phyloP scores from a whole-genome alignment of 1,140 invertebrate genomes.

The Anastrepha obliqua region DNA sequence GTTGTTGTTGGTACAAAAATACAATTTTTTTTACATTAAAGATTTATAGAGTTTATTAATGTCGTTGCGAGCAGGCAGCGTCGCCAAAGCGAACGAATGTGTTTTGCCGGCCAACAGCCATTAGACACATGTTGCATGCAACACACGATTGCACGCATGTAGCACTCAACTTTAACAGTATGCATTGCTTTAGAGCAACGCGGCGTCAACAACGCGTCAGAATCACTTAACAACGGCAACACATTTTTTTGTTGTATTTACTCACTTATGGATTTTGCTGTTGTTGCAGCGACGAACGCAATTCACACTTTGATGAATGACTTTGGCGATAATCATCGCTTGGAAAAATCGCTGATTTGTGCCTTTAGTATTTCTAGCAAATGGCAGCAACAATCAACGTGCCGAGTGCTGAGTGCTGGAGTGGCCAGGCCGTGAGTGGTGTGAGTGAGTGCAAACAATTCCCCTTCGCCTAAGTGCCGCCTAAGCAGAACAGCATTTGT shows the following conservation, averaged over 20 bases:
- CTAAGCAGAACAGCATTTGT: too few relatives aligned
- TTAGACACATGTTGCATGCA: background rate
- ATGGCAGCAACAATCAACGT: background rate
- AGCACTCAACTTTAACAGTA: background rate
- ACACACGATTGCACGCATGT: background rate
- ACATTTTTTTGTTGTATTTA: background rate
- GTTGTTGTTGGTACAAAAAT: background rate
- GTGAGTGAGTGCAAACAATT: too few relatives aligned
- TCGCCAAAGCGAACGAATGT: background rate
- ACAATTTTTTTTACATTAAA: background rate
- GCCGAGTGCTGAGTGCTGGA: background rate
- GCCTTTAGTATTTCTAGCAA: constrained; percentile 17
- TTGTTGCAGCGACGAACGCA: background rate
- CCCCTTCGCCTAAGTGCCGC: too few relatives aligned
- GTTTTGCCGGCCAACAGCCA: background rate
- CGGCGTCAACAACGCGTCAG: background rate
- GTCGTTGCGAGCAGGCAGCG: background rate
- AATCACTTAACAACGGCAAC: constrained; percentile 9
- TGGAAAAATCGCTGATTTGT: constrained; percentile 5
- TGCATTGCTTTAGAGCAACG: background rate
- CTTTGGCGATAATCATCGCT: constrained; percentile 36
- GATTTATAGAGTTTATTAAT: constrained; percentile 49
- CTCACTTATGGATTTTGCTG: background rate
- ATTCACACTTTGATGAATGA: constrained; percentile 49
- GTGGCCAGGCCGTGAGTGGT: background rate